Evolutionary conservation across 2,113 vertebrate genomes (phyloP), one percentile per base, ranked within the genome.

Genomic region (Sisor rabdophorus): DNA sequence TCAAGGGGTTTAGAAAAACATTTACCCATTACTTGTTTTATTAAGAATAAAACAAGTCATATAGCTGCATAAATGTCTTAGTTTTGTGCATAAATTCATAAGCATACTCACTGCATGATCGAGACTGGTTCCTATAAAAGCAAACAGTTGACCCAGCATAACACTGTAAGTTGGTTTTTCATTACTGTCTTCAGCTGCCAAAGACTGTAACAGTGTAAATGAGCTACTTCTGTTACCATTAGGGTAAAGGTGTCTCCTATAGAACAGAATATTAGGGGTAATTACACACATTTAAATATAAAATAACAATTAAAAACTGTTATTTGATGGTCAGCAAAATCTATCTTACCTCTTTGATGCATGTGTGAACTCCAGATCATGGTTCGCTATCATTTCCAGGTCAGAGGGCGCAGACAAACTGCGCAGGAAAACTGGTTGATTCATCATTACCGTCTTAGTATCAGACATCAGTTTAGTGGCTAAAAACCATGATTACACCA

Each of bases 351-450:
- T 95, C 86, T 96, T 94, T 26, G 92, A 90, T 0, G 94, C 91
- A 53, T 96, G 90, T 58, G 94, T 93, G 84, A 99, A 99, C 87
- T 99, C 97, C 50, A 98, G 78, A 63, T 99, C 97, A 74, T 96
- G 95, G 1, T 91, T 98, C 32, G 95, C 96, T 4, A 99, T 98
- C 97, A 99, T 99, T 86, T 99, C 97, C 67, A 99, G 88, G 87
- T 99, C 97, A 16, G 97, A 99, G 0, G 97, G 97, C 1, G 97
- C 97, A 0, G 97, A 99, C 96, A 99, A 96, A 81, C 97, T 99
- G 75, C 97, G 95, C 53, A 99, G 91, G 74, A 99, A 99, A 72
- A 97, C 94, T 0, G 96, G 97, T 90, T 98, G 96, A 74, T 95
- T 95, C 81, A 93, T 93, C 11, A 92, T 89, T 19, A 94, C 91